phyloP scores from a whole-genome alignment of 2,797 vertebrate genomes.

The Sebastes hubbsi region DNA sequence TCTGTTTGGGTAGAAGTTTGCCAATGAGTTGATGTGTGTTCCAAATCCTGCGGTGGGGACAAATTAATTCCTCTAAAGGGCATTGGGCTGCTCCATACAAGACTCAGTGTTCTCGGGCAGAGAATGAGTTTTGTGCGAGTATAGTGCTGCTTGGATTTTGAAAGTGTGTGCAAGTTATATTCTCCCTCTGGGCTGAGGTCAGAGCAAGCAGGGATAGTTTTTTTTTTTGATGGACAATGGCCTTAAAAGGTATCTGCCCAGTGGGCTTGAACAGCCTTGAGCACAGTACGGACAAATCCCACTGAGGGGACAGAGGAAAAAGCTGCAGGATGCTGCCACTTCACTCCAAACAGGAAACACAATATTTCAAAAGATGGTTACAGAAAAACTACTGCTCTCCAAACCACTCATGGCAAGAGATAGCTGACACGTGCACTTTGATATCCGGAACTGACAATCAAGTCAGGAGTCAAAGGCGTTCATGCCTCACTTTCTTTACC shows the following conservation, averaged over 20 bases:
- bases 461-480: background rate
- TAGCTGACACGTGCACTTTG: constrained; percentile 5
- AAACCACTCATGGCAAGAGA: constrained; percentile 1
- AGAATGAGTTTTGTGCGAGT: constrained; percentile 4
- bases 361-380: constrained; percentile 14
- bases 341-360: constrained; percentile 9
- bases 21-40: constrained; percentile 44
- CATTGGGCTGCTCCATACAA: constrained; percentile 21
- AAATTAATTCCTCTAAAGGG: constrained; percentile 41
- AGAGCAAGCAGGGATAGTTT: background rate
- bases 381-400: constrained; percentile 4
- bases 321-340: constrained; percentile 16
- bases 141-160: background rate
- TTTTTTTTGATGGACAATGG: constrained; percentile 34
- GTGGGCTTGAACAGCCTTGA: constrained; percentile 32
- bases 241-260: constrained; percentile 36
- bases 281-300: constrained; percentile 20
- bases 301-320: constrained; percentile 4
- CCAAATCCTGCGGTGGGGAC: constrained; percentile 49
- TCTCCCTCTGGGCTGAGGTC: constrained; percentile 12
- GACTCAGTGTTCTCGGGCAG: constrained; percentile 25
- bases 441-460: constrained; percentile 11
- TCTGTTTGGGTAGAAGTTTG: constrained; percentile 30
- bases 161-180: constrained; percentile 14
- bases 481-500: background rate